Conservation (phyloP, 2,888 invertebrate genomes). For the Dione juno region DNA sequence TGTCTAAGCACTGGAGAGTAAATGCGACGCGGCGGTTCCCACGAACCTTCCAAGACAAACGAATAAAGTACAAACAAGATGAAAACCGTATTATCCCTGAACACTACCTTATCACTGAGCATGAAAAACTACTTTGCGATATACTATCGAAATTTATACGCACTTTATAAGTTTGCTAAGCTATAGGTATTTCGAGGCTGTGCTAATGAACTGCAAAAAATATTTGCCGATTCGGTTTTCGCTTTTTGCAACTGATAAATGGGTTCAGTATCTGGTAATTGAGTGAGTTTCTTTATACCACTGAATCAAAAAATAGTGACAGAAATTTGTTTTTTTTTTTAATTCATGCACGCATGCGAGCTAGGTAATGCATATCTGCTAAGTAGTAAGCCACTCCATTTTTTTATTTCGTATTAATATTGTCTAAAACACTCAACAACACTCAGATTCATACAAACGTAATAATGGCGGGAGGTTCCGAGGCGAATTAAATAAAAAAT, state of each 20-base stretch:
- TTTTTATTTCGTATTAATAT: too few relatives aligned
- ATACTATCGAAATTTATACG: constrained; percentile 2
- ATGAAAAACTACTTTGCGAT: constrained; percentile 40
- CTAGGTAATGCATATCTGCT: too few relatives aligned
- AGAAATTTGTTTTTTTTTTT: too few relatives aligned
- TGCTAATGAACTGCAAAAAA: constrained; percentile 82
- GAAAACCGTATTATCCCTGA: constrained; percentile 44
- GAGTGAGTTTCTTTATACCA: constrained; percentile 46
- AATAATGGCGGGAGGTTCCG: too few relatives aligned
- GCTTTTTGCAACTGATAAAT: constrained; percentile 77
- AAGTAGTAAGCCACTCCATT: too few relatives aligned
- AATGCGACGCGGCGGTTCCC: constrained; percentile 76
- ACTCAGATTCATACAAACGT: too few relatives aligned
- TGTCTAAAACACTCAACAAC: too few relatives aligned
- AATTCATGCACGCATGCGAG: too few relatives aligned
- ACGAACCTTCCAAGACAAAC: constrained; percentile 59
- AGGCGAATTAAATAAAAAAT: too few relatives aligned
- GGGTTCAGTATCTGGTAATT: constrained; percentile 71
- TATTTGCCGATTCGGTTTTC: constrained; percentile 76
- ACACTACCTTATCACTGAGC: constrained; percentile 41
- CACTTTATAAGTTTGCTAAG: constrained; percentile 43
- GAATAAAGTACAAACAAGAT: constrained; percentile 5
- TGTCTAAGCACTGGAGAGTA: constrained; percentile 79
- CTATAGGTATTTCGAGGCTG: constrained; percentile 74
- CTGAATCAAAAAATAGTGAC: constrained; percentile 25